Percentiles rank a stretch among this genome's conserved stretches.
phyloP scores from a whole-genome alignment of 2,888 invertebrate genomes.

The Drosophila lacicola region DNA sequence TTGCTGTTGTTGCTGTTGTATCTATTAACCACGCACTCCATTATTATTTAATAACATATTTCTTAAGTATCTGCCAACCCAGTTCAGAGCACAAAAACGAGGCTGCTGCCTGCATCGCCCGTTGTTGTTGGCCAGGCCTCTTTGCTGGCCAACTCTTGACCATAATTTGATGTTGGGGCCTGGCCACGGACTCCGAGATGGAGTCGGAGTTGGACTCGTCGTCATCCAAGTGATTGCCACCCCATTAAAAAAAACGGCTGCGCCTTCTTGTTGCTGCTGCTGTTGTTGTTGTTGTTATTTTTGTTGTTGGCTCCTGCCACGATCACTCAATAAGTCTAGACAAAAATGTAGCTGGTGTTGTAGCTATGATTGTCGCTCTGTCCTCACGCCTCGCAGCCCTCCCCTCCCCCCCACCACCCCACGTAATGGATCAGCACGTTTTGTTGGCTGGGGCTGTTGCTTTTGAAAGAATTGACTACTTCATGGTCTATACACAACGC shows the following conservation, averaged over 20 bases:
- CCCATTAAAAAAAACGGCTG: conserved; percentile 80
- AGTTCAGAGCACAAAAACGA: conserved; percentile 82
- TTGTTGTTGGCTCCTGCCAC: conserved; percentile 71
- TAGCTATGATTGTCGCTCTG: conserved; percentile 74
- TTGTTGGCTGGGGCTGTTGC: conserved; percentile 24
- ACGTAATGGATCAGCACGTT: conserved; percentile 81
- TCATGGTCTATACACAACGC: conserved; percentile 65
- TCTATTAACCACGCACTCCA: conserved; percentile 83
- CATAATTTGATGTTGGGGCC: conserved; percentile 74
- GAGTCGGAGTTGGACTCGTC: conserved; percentile 41
- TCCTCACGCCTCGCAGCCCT: conserved; percentile 3
- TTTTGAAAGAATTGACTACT: conserved; percentile 49
- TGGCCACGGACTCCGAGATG: conserved; percentile 43
- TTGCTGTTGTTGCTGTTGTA: conserved; percentile 66
- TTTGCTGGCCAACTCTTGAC: conserved; percentile 71
- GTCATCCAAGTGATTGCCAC: conserved; percentile 84
- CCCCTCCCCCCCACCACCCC: neutral
- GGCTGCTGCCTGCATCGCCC: conserved; percentile 54
- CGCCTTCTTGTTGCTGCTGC: conserved; percentile 28
- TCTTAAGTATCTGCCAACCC: conserved; percentile 83
- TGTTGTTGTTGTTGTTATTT: conserved; percentile 36
- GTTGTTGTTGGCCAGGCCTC: conserved; percentile 47
- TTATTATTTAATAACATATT: conserved; percentile 84
- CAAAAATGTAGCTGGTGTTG: conserved; percentile 77
- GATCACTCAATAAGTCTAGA: conserved; percentile 82